Evolutionary conservation across 2,797 vertebrate species (phyloP).

Genomic region (Artibeus jamaicensis): DNA sequence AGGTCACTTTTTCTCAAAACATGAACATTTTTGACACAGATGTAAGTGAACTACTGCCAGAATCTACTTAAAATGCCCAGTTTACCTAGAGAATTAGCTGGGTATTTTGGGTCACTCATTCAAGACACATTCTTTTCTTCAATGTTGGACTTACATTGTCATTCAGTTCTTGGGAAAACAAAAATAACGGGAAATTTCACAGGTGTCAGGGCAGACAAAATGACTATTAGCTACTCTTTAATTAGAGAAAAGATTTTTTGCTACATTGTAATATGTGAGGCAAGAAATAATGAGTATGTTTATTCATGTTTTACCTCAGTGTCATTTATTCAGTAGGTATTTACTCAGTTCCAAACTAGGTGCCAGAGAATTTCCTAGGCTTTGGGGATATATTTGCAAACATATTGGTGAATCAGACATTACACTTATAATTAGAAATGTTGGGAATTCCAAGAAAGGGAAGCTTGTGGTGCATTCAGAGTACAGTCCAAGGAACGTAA

Average conservation of each 20-base stretch:
- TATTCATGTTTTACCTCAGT: not conserved
- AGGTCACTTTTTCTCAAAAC: constrained; percentile 46
- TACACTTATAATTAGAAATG: not conserved
- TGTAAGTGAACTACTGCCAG: not conserved
- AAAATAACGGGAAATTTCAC: not conserved
- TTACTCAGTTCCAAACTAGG: not conserved
- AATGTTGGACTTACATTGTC: not conserved
- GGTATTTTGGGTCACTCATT: not conserved
- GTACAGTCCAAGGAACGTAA: not conserved
- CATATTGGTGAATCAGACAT: not conserved
- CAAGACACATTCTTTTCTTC: not conserved
- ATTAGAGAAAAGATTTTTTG: not conserved
- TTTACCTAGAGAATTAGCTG: not conserved
- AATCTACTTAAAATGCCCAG: constrained; percentile 10
- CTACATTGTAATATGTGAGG: not conserved
- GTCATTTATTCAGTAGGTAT: not conserved
- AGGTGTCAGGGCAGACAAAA: not conserved
- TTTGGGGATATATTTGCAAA: not conserved
- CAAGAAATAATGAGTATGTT: not conserved
- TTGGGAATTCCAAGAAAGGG: not conserved
- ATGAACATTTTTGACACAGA: not conserved
- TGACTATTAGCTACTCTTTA: not conserved
- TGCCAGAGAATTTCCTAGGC: not conserved
- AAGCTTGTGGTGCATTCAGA: not conserved
- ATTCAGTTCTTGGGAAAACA: not conserved